Evolutionary conservation across 2,888 invertebrate species (phyloP), one percentile per base, ranked within the genome.

Genomic region (Thelaira solivaga): DNA sequence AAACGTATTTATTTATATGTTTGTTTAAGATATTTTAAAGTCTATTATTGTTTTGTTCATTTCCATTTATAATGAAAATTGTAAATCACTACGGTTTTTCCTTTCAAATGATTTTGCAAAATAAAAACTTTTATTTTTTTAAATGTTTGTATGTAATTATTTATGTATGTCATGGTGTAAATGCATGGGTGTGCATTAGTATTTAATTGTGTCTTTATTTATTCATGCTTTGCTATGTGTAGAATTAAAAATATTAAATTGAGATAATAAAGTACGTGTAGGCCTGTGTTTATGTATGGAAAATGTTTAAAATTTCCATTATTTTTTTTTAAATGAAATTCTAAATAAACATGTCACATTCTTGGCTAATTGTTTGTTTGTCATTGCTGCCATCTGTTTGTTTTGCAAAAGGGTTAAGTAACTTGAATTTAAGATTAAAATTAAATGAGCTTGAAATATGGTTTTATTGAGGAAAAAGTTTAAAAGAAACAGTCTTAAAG

Each of bases 291-390:
- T 59, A n/a, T 67, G 68, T 73, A 65, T 68, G 62, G 57, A 73
- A 73, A 78, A 45, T 69, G 1, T 73, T 69, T 73, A 53, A 57
- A 59, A 64, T 26, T 59, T 51, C 65, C 11, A 65, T 65, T 65
- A 61, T 36, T 20, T 47, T 24, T 73, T 39, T 41, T 13, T 57
- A 49, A n/a, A 29, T 67, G 20, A 41, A 34, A 29, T 55, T 57
- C 57, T 74, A 73, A 73, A 73, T 72, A 78, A 69, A 78, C 73
- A 69, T 68, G 76, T 49, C 76, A 77, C 76, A 77, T 68, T 62
- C 53, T 36, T 13, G 59, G 59, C 51, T 78, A 78, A 78, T 78
- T 78, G 77, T 69, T 61, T 73, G 36, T 61, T 26, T n/a, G n/a
- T n/a, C n/a, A n/a, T n/a, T n/a, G n/a, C n/a, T n/a, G n/a, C n/a